Evolutionary conservation across 2,888 invertebrate genomes (phyloP).

Genomic region (Papilio protenor): DNA sequence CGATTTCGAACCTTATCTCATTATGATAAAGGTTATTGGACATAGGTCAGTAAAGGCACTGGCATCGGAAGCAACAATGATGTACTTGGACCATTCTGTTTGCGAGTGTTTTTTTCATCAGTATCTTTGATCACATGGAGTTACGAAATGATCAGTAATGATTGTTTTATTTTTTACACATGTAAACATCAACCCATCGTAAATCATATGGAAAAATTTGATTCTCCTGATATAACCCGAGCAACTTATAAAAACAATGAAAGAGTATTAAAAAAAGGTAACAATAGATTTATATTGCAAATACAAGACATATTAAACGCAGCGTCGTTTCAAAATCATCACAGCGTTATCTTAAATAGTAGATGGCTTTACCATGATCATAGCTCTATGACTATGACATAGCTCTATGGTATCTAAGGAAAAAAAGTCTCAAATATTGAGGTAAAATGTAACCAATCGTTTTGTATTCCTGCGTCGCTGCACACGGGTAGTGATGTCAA

Average conservation of each 20-base stretch:
- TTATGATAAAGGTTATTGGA: conserved; percentile 44
- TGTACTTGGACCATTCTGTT: conserved; percentile 73
- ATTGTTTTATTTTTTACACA: neutral
- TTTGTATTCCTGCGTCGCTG: conserved; percentile 1
- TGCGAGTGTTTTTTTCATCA: conserved; percentile 70
- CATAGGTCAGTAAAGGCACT: conserved; percentile 55
- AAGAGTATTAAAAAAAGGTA: too few relatives aligned
- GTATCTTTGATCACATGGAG: conserved; percentile 61
- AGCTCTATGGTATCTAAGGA: too few relatives aligned
- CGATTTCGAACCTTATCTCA: conserved; percentile 41
- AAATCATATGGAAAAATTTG: neutral
- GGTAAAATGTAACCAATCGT: conserved; percentile 9
- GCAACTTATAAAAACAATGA: neutral
- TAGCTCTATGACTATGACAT: neutral
- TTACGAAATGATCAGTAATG: conserved; percentile 44
- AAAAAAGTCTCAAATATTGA: neutral
- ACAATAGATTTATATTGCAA: too few relatives aligned
- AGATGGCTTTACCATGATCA: neutral
- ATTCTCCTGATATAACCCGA: neutral
- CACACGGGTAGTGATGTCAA: conserved; percentile 2
- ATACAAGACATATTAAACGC: neutral
- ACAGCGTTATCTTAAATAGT: neutral
- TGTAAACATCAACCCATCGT: neutral
- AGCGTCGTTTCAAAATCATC: neutral
- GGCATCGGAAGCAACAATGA: conserved; percentile 75